Evolutionary conservation across 2,797 vertebrate genomes (phyloP).

Genomic region (Nyctalus aviator): DNA sequence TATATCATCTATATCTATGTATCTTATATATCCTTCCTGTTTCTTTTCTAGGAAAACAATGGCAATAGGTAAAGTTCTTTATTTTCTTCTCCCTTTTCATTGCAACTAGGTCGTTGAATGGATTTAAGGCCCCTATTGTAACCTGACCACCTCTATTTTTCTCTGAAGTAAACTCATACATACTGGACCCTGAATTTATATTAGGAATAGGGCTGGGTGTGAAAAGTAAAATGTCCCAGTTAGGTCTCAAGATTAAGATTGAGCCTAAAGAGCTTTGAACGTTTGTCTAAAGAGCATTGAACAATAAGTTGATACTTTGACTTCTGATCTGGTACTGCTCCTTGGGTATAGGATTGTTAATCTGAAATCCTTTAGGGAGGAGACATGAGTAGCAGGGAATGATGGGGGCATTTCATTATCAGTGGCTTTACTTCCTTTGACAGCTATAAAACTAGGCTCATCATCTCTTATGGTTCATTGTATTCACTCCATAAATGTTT

Average conservation of each 20-base stretch:
- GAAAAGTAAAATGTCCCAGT: not conserved
- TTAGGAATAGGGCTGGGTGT: not conserved
- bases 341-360: not conserved
- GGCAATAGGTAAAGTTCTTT: not conserved
- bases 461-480: not conserved
- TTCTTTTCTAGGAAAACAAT: not conserved
- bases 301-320: not conserved
- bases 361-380: not conserved
- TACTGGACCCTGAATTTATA: not conserved
- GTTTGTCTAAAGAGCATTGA: not conserved
- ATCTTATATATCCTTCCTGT: not conserved
- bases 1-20: not conserved
- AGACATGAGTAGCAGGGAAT: not conserved
- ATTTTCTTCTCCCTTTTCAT: not conserved
- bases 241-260: not conserved
- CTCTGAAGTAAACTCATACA: not conserved
- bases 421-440: not conserved
- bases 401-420: not conserved
- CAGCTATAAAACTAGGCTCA: not conserved
- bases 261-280: not conserved
- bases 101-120: not conserved
- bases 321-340: not conserved
- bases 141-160: not conserved
- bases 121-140: not conserved
- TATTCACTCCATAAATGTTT: not conserved